Percentiles rank a stretch among this genome's conserved stretches.
phyloP scores from a whole-genome alignment of 1,140 invertebrate genomes.

The Ladona fulva region DNA sequence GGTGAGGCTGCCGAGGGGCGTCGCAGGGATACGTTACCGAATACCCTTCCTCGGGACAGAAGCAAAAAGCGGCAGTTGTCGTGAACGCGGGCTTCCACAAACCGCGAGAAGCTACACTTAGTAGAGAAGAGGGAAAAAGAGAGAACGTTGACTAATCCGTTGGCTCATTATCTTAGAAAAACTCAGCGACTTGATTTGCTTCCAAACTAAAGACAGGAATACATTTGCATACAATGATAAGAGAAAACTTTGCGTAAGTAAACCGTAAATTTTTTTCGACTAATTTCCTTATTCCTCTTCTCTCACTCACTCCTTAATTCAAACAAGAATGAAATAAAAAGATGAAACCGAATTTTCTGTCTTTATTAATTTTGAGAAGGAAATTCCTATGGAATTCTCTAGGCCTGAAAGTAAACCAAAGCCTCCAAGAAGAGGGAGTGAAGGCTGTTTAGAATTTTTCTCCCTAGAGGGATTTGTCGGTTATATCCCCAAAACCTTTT shows the following conservation, averaged over 20 bases:
- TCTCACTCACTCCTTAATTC: neutral
- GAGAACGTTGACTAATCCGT: neutral
- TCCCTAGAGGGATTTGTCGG: neutral
- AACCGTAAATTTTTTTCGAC: too few species aligned
- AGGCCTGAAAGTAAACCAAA: neutral
- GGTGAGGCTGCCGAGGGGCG: neutral
- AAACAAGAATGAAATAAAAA: too few species aligned
- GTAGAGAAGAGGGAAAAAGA: neutral
- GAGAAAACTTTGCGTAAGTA: too few species aligned
- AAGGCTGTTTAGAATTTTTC: neutral
- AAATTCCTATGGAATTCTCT: neutral
- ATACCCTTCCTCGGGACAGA: neutral
- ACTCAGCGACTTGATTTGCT: neutral
- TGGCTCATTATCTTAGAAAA: neutral
- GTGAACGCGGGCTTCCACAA: neutral
- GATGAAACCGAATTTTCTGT: neutral
- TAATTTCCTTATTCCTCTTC: neutral
- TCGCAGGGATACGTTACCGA: neutral
- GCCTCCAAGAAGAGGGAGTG: neutral
- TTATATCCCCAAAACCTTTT: slow-evolving; percentile 7
- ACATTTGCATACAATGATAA: too few species aligned
- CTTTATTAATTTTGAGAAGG: neutral
- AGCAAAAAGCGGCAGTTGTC: too few species aligned
- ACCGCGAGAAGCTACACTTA: neutral
- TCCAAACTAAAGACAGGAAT: neutral